These are phyloP conservation scores for Branchinecta lindahli DNA, from an alignment of 1,140 invertebrate species.

Conservation along the genomic window DNA sequence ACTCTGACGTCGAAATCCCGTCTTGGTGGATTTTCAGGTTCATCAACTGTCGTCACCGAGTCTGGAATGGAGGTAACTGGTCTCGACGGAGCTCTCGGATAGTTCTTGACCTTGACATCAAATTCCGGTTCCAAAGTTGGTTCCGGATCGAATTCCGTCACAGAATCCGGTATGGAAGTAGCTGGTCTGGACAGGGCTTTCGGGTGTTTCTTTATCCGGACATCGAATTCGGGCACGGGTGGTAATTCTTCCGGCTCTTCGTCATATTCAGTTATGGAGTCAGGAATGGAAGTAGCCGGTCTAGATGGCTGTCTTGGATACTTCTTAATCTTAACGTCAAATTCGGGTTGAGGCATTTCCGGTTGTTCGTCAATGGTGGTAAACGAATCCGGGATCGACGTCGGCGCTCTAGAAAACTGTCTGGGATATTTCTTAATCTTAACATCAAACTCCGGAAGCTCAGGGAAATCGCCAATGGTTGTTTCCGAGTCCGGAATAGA, in stretches of 20 bases:
- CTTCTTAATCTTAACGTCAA: slow-evolving; percentile 13
- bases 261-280: neutral
- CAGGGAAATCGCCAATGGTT: too few species aligned
- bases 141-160: slow-evolving; percentile 31
- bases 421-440: slow-evolving; percentile 8
- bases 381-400: neutral
- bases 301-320: neutral
- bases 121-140: slow-evolving; percentile 43
- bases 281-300: neutral
- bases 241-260: slow-evolving; percentile 30
- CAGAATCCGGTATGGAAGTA: neutral
- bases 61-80: neutral
- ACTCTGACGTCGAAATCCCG: too few species aligned
- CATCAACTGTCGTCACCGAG: neutral
- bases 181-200: slow-evolving; percentile 28
- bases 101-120: slow-evolving; percentile 69
- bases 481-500: too few species aligned
- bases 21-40: neutral
- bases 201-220: slow-evolving; percentile 66
- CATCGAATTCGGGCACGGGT: slow-evolving; percentile 50
- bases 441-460: slow-evolving; percentile 14
- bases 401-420: neutral
- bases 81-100: slow-evolving; percentile 34
- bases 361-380: neutral
- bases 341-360: slow-evolving; percentile 26